phyloP scores from a whole-genome alignment of 2,888 invertebrate genomes.

The Tetheella fluctuosa region DNA sequence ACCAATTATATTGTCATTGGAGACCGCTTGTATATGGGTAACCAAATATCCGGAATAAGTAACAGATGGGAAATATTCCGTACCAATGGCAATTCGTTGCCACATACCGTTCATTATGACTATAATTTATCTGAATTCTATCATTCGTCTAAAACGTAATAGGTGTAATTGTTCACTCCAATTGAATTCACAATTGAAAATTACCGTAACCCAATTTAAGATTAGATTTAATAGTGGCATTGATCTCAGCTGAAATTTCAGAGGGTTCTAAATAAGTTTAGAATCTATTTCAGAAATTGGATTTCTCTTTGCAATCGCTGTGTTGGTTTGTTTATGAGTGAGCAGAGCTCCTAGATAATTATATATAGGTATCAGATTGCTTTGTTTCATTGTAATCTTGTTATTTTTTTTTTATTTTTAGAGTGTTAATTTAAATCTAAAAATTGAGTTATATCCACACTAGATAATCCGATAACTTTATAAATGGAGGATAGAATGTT shows the following conservation, averaged over 20 bases:
- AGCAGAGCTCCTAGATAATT: neutral
- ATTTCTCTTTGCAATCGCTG: neutral
- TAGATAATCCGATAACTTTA: too few relatives aligned
- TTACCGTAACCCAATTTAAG: neutral
- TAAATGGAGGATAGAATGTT: too few relatives aligned
- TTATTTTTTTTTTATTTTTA: too few relatives aligned
- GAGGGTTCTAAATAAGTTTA: neutral
- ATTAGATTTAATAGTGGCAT: neutral
- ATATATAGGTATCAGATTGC: neutral
- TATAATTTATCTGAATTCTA: neutral
- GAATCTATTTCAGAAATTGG: neutral
- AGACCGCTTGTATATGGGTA: slow-evolving; percentile 9
- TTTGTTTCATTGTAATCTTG: too few relatives aligned
- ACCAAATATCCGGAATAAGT: neutral
- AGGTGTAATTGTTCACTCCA: neutral
- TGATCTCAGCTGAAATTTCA: neutral
- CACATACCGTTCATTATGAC: slow-evolving; percentile 39
- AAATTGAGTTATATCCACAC: too few relatives aligned
- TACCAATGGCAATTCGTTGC: slow-evolving; percentile 41
- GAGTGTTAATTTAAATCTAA: too few relatives aligned
- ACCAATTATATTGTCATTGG: slow-evolving; percentile 18
- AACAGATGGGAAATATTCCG: slow-evolving; percentile 8
- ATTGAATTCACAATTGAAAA: neutral
- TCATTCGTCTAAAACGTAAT: neutral
- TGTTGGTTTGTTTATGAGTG: neutral